Evolutionary conservation across 1,140 invertebrate genomes (phyloP).

Genomic region (Heterodera carotae): DNA sequence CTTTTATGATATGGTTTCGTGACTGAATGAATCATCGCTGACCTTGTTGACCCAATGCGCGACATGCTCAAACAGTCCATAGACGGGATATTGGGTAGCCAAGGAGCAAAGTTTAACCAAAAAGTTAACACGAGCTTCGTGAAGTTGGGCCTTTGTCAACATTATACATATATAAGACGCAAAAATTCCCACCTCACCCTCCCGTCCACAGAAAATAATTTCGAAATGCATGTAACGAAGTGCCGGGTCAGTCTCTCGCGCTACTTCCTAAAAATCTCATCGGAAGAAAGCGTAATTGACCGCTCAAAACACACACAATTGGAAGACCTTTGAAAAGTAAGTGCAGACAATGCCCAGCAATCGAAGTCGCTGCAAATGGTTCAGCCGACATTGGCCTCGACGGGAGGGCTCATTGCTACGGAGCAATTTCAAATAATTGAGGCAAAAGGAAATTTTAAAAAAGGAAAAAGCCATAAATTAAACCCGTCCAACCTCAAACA

Average conservation of each 20-base stretch:
- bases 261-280: conserved; percentile 24
- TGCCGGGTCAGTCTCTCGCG: conserved; percentile 16
- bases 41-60: conserved; percentile 23
- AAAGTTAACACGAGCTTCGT: conserved; percentile 28
- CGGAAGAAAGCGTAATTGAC: background rate
- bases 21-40: too few relatives aligned
- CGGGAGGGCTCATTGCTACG: background rate
- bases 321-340: conserved; percentile 27
- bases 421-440: background rate
- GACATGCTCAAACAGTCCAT: conserved; percentile 24
- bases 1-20: too few relatives aligned
- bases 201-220: conserved; percentile 29
- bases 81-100: conserved; percentile 19
- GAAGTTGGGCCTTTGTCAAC: conserved; percentile 6
- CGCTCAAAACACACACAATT: background rate
- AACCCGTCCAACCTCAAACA: background rate
- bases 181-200: conserved; percentile 16
- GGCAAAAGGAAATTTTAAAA: background rate
- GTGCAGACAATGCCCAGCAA: conserved; percentile 28
- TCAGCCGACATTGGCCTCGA: conserved; percentile 7
- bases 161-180: background rate
- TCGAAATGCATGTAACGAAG: conserved; percentile 29
- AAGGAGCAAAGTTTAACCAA: conserved; percentile 24
- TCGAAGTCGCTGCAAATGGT: conserved; percentile 19
- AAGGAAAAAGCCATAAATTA: background rate